Conservation (phyloP, 1,140 invertebrate species). For the Magallana ariakensis region DNA sequence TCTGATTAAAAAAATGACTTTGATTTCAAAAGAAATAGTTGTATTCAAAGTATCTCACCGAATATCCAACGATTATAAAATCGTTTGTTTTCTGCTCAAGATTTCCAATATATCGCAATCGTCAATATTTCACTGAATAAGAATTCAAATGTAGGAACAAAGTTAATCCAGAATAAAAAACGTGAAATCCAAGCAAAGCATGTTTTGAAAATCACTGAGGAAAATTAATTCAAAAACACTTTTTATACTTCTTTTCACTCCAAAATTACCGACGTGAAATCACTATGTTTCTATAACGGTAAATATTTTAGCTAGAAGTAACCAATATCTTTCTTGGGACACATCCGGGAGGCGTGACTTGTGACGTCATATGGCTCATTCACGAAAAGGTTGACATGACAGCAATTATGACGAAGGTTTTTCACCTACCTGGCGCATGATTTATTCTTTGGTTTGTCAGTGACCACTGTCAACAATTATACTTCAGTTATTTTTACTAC, state of each 20-base stretch:
- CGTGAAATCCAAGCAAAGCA: neutral
- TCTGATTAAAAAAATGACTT: too few relatives aligned
- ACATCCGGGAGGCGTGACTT: conserved; percentile 27
- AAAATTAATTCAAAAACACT: neutral
- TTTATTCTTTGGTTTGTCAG: conserved; percentile 7
- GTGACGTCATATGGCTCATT: conserved; percentile 1
- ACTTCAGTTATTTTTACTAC: neutral
- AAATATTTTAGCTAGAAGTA: neutral
- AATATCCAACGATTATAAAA: too few relatives aligned
- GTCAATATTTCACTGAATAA: too few relatives aligned
- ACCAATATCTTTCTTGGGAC: conserved; percentile 18
- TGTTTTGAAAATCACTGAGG: neutral
- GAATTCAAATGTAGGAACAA: too few relatives aligned
- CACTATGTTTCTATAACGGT: neutral
- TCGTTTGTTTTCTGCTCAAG: too few relatives aligned
- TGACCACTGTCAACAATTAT: conserved; percentile 10
- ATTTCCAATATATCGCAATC: too few relatives aligned
- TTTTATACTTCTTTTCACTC: conserved; percentile 16
- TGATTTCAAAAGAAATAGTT: too few relatives aligned
- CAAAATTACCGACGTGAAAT: neutral
- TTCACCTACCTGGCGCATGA: neutral
- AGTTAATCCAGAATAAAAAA: too few relatives aligned
- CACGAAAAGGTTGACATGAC: conserved; percentile 23
- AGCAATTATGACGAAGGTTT: conserved; percentile 18
- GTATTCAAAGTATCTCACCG: too few relatives aligned